These are phyloP conservation scores for Megaceryle torquata DNA, from an alignment of 2,113 vertebrate genomes.

Conservation along the genomic window DNA sequence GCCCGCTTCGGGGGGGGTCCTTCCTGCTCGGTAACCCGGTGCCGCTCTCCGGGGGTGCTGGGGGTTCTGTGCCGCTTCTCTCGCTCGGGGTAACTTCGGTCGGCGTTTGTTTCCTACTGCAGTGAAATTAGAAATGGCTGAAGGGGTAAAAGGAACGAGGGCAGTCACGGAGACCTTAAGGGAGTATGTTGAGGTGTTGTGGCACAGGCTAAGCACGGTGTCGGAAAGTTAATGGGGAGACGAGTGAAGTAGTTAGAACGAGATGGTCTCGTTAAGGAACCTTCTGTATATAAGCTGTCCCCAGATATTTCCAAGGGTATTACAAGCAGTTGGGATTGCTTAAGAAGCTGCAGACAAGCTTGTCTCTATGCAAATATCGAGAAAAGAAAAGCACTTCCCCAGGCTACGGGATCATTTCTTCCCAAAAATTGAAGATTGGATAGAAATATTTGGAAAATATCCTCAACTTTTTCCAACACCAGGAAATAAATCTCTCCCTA, in stretches of 20 bases:
- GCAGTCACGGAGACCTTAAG: background rate
- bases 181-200: background rate
- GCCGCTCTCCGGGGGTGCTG: background rate
- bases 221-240: background rate
- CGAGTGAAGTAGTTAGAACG: background rate
- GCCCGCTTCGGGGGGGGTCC: background rate
- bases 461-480: background rate
- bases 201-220: background rate
- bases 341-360: background rate
- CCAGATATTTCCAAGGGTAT: background rate
- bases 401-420: background rate
- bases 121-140: background rate
- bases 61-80: too few relatives aligned
- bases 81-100: rapidly evolving
- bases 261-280: background rate
- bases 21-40: background rate
- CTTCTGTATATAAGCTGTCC: background rate
- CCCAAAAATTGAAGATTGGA: rapidly evolving
- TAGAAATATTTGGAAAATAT: background rate
- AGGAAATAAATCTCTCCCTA: background rate
- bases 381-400: constrained; percentile 12
- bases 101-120: background rate
- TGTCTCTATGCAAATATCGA: background rate
- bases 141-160: background rate
- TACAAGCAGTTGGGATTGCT: background rate